Percentiles rank a stretch among this genome's conserved stretches.
phyloP scores from a whole-genome alignment of 1,140 invertebrate genomes.

The Hycleus phaleratus region DNA sequence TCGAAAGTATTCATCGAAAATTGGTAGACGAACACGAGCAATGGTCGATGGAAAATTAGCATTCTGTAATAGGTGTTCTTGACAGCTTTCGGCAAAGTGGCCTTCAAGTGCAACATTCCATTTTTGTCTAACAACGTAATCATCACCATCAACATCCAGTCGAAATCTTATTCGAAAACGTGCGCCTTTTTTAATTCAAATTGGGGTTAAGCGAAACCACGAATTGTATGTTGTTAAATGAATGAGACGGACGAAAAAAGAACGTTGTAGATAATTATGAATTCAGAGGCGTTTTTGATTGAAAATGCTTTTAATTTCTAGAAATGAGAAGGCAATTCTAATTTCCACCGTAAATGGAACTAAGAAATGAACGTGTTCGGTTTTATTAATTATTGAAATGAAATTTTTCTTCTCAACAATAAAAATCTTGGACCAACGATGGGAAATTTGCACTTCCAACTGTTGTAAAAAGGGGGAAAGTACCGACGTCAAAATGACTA shows the following conservation, averaged over 20 bases:
- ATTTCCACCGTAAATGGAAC: constrained; percentile 15
- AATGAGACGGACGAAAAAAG: neutral
- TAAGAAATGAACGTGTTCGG: neutral
- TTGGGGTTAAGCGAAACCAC: constrained; percentile 14
- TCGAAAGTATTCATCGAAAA: neutral
- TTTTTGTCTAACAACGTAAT: neutral
- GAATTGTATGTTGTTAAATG: constrained; percentile 1
- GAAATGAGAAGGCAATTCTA: constrained; percentile 10
- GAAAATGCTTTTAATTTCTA: constrained; percentile 21
- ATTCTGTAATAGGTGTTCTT: constrained; percentile 23
- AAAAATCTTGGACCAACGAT: neutral
- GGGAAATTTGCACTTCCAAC: no score
- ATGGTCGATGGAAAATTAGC: constrained; percentile 24
- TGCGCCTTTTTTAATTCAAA: constrained; percentile 21
- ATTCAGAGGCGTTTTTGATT: constrained; percentile 20
- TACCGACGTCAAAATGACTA: neutral
- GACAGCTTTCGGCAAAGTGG: constrained; percentile 17
- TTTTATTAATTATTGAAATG: constrained; percentile 1
- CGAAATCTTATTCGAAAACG: constrained; percentile 19
- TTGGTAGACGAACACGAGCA: no score
- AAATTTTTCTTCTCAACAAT: neutral
- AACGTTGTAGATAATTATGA: constrained; percentile 11
- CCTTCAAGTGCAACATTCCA: constrained; percentile 20
- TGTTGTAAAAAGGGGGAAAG: no score
- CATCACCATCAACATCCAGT: neutral